Conservation (phyloP, 1,140 invertebrate species). For the Euglossa dilemma region DNA sequence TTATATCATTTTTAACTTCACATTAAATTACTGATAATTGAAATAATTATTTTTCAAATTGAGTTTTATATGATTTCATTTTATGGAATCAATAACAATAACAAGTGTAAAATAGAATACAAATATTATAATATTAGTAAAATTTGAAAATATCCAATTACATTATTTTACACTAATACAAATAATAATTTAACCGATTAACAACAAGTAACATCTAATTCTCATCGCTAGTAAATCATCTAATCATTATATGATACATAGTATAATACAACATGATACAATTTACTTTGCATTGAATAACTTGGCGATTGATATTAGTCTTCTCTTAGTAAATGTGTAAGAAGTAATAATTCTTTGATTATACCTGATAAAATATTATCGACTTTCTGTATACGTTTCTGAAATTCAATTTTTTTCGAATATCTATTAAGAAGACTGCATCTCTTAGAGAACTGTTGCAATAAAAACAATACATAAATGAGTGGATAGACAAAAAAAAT, state of each 20-base stretch:
- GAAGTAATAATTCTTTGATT: conserved; percentile 52
- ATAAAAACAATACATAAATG: conserved; percentile 8
- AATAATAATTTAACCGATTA: conserved; percentile 53
- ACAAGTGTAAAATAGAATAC: conserved; percentile 29
- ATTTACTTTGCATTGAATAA: conserved; percentile 63
- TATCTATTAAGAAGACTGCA: background rate
- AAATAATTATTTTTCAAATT: background rate
- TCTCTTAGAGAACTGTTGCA: background rate
- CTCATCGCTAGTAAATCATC: conserved; percentile 39
- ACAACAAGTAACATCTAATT: conserved; percentile 64
- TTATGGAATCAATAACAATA: conserved; percentile 16
- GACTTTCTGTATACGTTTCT: conserved; percentile 22
- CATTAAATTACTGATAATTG: background rate
- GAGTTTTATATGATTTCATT: background rate
- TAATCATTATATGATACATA: conserved; percentile 69
- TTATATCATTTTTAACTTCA: conserved; percentile 21
- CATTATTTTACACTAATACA: conserved; percentile 15
- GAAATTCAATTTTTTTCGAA: background rate
- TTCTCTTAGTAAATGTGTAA: conserved; percentile 33
- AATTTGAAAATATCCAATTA: conserved; percentile 40
- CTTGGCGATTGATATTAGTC: conserved; percentile 47
- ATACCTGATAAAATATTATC: conserved; percentile 44
- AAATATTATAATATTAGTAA: conserved; percentile 38
- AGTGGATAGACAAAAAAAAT: conserved; percentile 4
- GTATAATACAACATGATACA: conserved; percentile 72